phyloP scores from a whole-genome alignment of 2,888 invertebrate genomes.

The Eupeodes luniger region DNA sequence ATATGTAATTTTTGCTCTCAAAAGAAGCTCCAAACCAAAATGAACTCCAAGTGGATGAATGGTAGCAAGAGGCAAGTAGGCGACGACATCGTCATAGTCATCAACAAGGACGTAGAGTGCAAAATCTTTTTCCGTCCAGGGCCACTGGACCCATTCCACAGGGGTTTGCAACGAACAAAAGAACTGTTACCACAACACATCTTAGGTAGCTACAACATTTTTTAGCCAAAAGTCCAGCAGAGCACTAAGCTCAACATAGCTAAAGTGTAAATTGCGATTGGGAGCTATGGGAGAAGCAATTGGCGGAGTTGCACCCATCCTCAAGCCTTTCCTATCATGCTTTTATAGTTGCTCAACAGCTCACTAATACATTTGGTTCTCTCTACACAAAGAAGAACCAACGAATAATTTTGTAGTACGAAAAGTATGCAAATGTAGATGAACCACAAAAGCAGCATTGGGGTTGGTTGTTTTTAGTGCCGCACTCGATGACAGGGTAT shows the following conservation, averaged over 20 bases:
- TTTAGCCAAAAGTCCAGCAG: conserved; percentile 56
- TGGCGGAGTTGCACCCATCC: conserved; percentile 32
- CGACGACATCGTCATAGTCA: conserved; percentile 56
- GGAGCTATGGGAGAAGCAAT: conserved; percentile 50
- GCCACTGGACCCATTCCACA: conserved; percentile 15
- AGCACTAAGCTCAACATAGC: conserved; percentile 22
- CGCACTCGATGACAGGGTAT: conserved; percentile 64
- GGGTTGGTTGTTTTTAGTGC: conserved; percentile 58
- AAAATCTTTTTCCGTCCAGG: conserved; percentile 38
- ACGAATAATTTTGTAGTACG: conserved; percentile 63
- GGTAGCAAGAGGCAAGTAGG: conserved; percentile 54
- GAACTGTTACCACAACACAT: conserved; percentile 70
- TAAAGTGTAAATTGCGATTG: conserved; percentile 55
- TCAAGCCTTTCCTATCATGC: background rate
- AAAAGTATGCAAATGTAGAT: conserved; percentile 73
- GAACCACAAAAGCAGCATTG: conserved; percentile 68
- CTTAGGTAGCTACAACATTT: conserved; percentile 36
- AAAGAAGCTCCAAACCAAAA: conserved; percentile 46
- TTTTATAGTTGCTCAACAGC: conserved; percentile 34
- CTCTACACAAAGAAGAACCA: conserved; percentile 28
- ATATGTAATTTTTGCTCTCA: conserved; percentile 66
- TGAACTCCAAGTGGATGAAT: conserved; percentile 57
- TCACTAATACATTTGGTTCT: conserved; percentile 44
- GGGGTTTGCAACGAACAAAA: conserved; percentile 57
- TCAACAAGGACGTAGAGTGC: conserved; percentile 62